Conservation (phyloP, 1,140 invertebrate genomes). For the Eubasilissa regina region DNA sequence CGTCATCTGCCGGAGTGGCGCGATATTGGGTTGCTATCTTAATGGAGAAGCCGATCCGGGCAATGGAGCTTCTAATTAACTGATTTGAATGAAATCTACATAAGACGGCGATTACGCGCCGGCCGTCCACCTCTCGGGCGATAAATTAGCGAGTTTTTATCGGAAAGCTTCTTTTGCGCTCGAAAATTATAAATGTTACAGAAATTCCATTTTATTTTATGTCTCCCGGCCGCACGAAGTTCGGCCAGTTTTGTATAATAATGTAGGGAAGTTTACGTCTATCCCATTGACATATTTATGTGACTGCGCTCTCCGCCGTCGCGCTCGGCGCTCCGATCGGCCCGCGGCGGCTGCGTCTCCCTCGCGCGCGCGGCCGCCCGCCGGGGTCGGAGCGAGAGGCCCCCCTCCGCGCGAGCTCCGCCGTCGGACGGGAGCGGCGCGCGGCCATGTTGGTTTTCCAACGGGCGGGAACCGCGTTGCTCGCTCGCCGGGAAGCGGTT, state of each 20-base stretch:
- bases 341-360: background rate
- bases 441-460: constrained; percentile 58
- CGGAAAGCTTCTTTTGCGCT: constrained; percentile 47
- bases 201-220: constrained; percentile 56
- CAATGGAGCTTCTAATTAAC: constrained; percentile 52
- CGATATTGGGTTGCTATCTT: constrained; percentile 27
- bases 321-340: constrained; percentile 5
- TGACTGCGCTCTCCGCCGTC: constrained; percentile 30
- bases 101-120: constrained; percentile 48
- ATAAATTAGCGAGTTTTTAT: constrained; percentile 59
- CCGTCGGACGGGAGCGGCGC: constrained; percentile 28
- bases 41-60: constrained; percentile 28
- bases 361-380: background rate
- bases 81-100: constrained; percentile 60
- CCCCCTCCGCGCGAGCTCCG: background rate
- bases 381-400: constrained; percentile 5
- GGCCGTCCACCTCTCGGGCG: constrained; percentile 7
- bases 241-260: constrained; percentile 55
- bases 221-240: constrained; percentile 49
- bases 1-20: constrained; percentile 15
- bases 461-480: constrained; percentile 55
- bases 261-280: constrained; percentile 57
- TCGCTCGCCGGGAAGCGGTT: constrained; percentile 28
- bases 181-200: constrained; percentile 50
- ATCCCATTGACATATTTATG: constrained; percentile 61